Evolutionary conservation across 2,113 vertebrate species (phyloP).

Genomic region (Fulica atra): DNA sequence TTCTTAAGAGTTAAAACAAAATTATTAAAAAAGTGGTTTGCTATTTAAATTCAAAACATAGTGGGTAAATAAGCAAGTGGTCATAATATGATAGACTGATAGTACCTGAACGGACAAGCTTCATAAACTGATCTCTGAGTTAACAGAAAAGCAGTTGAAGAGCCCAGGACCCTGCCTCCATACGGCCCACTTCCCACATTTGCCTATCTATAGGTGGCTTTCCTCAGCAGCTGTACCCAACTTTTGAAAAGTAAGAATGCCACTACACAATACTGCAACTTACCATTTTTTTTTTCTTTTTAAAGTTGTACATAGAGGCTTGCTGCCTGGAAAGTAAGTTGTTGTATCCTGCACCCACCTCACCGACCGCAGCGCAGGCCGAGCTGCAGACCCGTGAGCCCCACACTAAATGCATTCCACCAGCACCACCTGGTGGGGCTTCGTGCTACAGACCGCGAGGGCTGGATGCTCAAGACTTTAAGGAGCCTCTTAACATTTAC

Average conservation of each 20-base stretch:
- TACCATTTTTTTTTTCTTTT: background rate
- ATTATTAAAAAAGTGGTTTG: background rate
- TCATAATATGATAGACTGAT: background rate
- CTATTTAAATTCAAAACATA: background rate
- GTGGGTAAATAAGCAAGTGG: no score
- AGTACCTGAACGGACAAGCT: background rate
- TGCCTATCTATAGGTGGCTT: background rate
- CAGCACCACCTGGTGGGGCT: conserved; percentile 78
- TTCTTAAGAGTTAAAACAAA: background rate
- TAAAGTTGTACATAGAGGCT: background rate
- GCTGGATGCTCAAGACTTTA: background rate
- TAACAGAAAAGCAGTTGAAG: background rate
- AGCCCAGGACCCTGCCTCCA: background rate
- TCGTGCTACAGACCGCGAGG: background rate
- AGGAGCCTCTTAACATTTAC: background rate
- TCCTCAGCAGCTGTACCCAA: background rate
- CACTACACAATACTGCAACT: background rate
- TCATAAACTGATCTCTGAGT: background rate
- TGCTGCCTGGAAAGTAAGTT: background rate
- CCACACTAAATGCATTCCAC: conserved; percentile 30
- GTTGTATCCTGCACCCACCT: background rate
- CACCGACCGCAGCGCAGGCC: background rate
- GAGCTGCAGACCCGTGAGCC: background rate
- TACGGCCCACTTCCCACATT: background rate
- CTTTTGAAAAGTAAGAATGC: background rate